Conservation (phyloP, 2,113 vertebrate species). For the Synchiropus splendidus region DNA sequence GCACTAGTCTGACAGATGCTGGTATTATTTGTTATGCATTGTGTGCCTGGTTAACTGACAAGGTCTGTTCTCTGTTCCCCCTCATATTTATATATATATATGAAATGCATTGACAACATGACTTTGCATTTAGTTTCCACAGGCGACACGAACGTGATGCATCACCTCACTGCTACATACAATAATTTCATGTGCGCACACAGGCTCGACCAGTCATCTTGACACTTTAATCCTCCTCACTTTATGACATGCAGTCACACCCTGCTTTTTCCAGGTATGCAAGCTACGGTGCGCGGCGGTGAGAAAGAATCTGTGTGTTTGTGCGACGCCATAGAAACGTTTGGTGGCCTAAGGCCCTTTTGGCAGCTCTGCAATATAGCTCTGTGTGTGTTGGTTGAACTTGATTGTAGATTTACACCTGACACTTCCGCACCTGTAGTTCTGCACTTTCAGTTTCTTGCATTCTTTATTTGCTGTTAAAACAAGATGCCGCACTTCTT, state of each 20-base stretch:
- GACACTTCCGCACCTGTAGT: constrained; percentile 21
- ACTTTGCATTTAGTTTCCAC: too few species aligned
- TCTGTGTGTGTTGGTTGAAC: constrained; percentile 17
- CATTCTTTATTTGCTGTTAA: constrained; percentile 32
- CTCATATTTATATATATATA: too few species aligned
- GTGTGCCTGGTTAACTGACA: too few species aligned
- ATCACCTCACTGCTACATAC: too few species aligned
- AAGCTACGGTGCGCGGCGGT: constrained; percentile 1
- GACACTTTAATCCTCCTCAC: constrained; percentile 39
- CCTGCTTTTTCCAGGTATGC: constrained; percentile 14
- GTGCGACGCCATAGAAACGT: constrained; percentile 47
- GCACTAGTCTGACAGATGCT: too few species aligned
- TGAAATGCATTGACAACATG: too few species aligned
- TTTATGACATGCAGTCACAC: constrained; percentile 37
- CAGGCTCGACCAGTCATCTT: constrained; percentile 24
- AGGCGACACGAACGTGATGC: too few species aligned
- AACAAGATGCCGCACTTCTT: too few species aligned
- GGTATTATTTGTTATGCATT: too few species aligned
- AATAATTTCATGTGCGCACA: not conserved
- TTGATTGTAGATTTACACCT: constrained; percentile 21
- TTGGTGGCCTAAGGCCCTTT: constrained; percentile 40
- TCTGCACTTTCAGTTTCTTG: constrained; percentile 9
- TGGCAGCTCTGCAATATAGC: constrained; percentile 35
- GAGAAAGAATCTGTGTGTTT: constrained; percentile 24
- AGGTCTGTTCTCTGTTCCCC: too few species aligned